Evolutionary conservation across 2,888 invertebrate species (phyloP).

Genomic region (Timandra comae): DNA sequence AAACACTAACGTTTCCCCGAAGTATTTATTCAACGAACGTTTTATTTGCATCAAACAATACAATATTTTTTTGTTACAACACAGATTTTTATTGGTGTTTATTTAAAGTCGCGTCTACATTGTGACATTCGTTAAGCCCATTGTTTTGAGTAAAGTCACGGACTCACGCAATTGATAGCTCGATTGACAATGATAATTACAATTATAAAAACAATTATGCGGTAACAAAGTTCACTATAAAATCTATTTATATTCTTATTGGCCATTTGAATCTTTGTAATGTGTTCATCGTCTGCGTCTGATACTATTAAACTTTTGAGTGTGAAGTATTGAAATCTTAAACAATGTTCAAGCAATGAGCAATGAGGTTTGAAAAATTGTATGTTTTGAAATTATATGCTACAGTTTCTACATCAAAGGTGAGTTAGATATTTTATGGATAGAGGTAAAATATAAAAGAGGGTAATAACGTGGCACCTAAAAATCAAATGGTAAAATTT

Average conservation of each 20-base stretch:
- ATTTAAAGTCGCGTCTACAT: conserved; percentile 47
- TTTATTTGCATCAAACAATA: conserved; percentile 29
- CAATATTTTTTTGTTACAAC: conserved; percentile 28
- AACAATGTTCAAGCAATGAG: no score
- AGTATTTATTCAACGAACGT: conserved; percentile 18
- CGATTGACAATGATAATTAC: conserved; percentile 41
- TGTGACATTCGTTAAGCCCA: conserved; percentile 49
- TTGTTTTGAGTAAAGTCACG: conserved; percentile 73
- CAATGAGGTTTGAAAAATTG: no score
- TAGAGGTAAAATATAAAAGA: no score
- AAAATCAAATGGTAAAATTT: no score
- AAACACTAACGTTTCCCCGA: conserved; percentile 20
- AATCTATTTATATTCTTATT: conserved; percentile 6
- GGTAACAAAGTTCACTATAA: conserved; percentile 8
- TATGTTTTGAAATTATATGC: no score
- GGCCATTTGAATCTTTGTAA: no score
- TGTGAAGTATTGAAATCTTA: no score
- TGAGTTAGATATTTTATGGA: no score
- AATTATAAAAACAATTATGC: conserved; percentile 36
- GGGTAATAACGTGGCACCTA: no score
- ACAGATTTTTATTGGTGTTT: conserved; percentile 45
- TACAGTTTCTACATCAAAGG: no score
- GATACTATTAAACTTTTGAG: neutral
- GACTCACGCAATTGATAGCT: conserved; percentile 47
- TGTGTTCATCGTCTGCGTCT: no score